Conservation (phyloP, 2,888 invertebrate species). For the Ditylenchus weischeri region DNA sequence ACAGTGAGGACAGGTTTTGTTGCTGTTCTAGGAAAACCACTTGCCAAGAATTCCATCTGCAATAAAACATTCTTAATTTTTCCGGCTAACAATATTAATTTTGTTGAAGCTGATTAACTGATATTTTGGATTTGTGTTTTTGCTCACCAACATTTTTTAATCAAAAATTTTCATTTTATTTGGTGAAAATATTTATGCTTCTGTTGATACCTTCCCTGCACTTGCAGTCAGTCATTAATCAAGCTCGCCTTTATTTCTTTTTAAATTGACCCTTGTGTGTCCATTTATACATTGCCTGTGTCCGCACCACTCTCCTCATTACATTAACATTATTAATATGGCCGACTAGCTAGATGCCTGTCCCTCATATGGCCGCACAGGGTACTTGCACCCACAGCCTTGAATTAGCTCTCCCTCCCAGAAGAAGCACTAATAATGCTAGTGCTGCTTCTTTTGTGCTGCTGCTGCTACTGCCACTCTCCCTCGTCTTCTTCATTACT, state of each 20-base stretch:
- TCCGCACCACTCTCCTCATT: neutral
- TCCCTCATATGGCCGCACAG: no score
- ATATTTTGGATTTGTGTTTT: no score
- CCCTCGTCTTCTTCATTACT: slow-evolving; percentile 1
- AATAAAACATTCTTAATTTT: neutral
- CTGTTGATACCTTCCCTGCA: neutral
- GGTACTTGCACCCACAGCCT: no score
- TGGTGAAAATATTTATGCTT: no score
- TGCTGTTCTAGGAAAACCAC: slow-evolving; percentile 37
- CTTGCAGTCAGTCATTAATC: neutral
- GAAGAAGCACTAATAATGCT: no score
- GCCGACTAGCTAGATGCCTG: no score
- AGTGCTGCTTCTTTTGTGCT: slow-evolving; percentile 1
- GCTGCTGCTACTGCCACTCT: neutral
- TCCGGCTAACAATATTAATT: no score
- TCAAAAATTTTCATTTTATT: no score
- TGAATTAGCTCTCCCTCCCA: no score
- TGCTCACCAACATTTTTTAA: neutral
- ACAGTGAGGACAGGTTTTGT: slow-evolving; percentile 37
- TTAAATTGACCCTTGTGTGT: slow-evolving; percentile 3
- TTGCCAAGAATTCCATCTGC: slow-evolving; percentile 43
- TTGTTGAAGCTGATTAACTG: no score
- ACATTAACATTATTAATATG: slow-evolving; percentile 8
- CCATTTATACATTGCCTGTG: neutral
- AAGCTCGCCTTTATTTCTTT: neutral